Percentiles rank a stretch among this genome's conserved stretches.
Conservation (phyloP, 2,888 invertebrate genomes). For the Heliconius ethilla region DNA sequence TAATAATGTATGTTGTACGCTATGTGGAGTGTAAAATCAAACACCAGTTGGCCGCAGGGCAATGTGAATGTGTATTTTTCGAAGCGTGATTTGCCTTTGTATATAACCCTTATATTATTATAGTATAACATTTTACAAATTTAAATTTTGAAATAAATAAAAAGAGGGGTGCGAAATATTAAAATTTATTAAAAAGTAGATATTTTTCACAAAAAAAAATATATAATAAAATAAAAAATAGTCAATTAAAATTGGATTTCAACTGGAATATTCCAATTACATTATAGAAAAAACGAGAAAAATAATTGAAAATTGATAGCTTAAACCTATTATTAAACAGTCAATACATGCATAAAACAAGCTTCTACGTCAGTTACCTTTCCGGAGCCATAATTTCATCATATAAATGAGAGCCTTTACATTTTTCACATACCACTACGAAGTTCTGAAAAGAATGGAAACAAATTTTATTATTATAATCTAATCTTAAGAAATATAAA, state of each 20-base stretch:
- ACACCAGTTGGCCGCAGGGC: constrained; percentile 35
- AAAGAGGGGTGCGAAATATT: not conserved
- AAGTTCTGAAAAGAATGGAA: constrained; percentile 54
- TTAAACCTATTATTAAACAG: not conserved
- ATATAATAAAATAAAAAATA: not conserved
- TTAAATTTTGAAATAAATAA: not conserved
- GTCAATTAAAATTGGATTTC: not conserved
- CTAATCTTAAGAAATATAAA: not conserved
- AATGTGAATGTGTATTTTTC: constrained; percentile 27
- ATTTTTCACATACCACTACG: constrained; percentile 52
- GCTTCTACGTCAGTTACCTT: constrained; percentile 44
- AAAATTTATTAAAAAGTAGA: not conserved
- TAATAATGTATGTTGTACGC: constrained; percentile 4
- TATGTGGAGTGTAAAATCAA: constrained; percentile 28
- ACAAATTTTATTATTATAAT: not conserved
- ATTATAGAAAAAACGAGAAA: not conserved
- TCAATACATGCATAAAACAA: no score
- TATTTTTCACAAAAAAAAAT: not conserved
- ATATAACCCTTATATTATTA: not conserved
- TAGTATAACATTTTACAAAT: not conserved
- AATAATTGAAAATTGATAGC: not conserved
- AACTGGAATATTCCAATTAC: not conserved
- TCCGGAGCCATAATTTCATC: constrained; percentile 59
- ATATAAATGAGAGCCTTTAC: constrained; percentile 52
- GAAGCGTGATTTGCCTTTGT: constrained; percentile 30